Conservation (phyloP, 92 coral and sea anemone genomes). For the Palythoa caribaeorum region DNA sequence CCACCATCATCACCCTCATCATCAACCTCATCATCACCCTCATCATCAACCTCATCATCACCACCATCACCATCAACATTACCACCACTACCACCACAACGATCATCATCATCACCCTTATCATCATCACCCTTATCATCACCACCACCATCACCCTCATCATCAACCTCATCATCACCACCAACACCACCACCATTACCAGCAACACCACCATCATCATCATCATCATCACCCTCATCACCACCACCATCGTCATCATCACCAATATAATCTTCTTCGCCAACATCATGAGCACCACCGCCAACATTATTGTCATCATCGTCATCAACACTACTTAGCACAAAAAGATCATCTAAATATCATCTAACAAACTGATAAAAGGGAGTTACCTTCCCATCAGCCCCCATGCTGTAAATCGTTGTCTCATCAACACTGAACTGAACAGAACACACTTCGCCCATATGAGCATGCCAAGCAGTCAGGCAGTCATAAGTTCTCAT, state of each 20-base stretch:
- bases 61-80: neutral
- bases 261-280: neutral
- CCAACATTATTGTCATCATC: neutral
- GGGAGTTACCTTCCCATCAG: conserved; percentile 81
- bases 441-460: conserved; percentile 85
- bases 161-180: neutral
- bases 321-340: neutral
- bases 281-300: neutral
- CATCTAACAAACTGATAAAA: too few relatives aligned
- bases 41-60: neutral
- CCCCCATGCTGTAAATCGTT: conserved; percentile 94
- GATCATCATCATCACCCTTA: neutral
- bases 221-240: neutral
- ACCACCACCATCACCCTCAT: neutral
- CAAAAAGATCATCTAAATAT: too few relatives aligned
- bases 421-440: conserved; percentile 98
- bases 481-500: conserved; percentile 91
- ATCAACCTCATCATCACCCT: too few relatives aligned
- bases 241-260: neutral
- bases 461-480: conserved; percentile 92
- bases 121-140: neutral
- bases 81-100: too few relatives aligned
- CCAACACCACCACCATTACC: neutral
- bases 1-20: neutral
- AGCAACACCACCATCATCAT: neutral